Conservation (phyloP, 2,797 vertebrate genomes). For the Chaenodraco wilsoni region DNA sequence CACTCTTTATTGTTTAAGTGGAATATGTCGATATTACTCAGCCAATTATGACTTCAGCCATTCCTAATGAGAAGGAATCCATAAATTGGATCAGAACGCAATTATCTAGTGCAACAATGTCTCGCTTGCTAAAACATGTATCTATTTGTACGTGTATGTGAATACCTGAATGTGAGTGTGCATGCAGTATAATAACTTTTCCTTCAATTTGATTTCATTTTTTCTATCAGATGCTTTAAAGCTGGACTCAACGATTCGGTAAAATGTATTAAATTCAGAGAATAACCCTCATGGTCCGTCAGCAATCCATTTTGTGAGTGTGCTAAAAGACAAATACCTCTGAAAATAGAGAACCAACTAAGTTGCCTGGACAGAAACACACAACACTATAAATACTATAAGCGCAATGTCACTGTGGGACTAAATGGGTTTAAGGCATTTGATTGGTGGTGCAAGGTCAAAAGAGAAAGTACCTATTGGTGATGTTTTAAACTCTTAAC, state of each 20-base stretch:
- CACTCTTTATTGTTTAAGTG: background rate
- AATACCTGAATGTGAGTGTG: background rate
- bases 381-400: no score
- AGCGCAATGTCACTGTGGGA: no score
- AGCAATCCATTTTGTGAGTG: no score
- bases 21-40: constrained; percentile 1
- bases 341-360: no score
- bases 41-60: constrained; percentile 9
- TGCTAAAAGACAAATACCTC: no score
- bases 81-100: background rate
- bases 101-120: background rate
- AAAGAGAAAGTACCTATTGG: background rate
- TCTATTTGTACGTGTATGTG: background rate
- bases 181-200: background rate
- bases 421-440: no score
- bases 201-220: background rate
- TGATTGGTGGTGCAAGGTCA: background rate
- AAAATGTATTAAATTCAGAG: no score
- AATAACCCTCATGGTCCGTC: no score
- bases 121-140: background rate
- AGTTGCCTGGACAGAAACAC: no score
- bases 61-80: background rate
- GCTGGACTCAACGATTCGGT: no score
- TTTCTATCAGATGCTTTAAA: background rate
- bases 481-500: background rate